Conservation (phyloP, 2,113 vertebrate genomes). For the Carlito syrichta region DNA sequence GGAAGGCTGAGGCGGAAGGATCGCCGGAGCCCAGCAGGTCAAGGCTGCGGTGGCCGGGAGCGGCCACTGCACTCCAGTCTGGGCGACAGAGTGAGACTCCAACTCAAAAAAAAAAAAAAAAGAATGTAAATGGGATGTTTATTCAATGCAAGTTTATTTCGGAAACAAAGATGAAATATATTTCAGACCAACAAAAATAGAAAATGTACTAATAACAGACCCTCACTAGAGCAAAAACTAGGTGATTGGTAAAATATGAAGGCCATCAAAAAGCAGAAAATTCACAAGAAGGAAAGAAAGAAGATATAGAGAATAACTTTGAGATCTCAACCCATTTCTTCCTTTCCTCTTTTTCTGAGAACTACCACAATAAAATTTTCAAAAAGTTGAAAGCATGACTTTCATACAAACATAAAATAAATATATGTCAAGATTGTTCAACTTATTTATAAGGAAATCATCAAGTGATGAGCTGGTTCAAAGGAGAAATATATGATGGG, state of each 20-base stretch:
- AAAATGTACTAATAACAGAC: background rate
- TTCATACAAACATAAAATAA: background rate
- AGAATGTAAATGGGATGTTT: too few species aligned
- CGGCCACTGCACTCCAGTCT: too few species aligned
- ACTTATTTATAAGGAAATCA: background rate
- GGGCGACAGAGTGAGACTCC: too few species aligned
- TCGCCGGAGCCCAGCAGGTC: too few species aligned
- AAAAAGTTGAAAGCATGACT: background rate
- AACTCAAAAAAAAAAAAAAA: too few species aligned
- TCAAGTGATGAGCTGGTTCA: background rate
- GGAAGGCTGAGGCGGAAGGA: too few species aligned
- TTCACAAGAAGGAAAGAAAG: background rate
- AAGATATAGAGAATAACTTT: background rate
- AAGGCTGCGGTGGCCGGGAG: too few species aligned
- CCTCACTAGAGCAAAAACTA: background rate
- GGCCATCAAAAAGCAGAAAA: background rate
- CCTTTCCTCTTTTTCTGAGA: background rate
- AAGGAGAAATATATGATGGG: background rate
- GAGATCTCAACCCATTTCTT: background rate
- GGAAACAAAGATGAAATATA: background rate
- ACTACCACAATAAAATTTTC: background rate
- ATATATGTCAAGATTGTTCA: background rate
- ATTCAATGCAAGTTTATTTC: background rate
- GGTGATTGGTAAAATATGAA: background rate
- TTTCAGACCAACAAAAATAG: slow-evolving; percentile 8